These are phyloP conservation scores for Suncus etruscus DNA, from an alignment of 2,113 vertebrate species.

Conservation along the genomic window DNA sequence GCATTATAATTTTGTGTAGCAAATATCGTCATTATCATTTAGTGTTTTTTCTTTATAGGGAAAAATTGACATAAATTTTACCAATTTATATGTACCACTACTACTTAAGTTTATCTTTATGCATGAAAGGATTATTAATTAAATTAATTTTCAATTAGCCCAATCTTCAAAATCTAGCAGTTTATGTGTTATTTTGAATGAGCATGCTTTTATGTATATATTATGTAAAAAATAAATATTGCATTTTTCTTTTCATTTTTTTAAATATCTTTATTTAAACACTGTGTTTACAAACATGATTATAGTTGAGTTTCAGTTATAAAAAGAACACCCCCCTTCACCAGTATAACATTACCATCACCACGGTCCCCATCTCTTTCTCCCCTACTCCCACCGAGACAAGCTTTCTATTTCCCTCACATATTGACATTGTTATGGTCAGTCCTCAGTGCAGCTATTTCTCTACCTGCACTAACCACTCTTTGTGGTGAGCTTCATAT, in stretches of 20 bases:
- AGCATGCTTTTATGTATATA: neutral
- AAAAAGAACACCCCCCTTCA: no score
- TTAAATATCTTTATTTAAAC: no score
- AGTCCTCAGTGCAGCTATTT: no score
- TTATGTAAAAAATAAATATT: neutral
- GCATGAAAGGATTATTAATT: neutral
- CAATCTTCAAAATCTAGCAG: neutral
- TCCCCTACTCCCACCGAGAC: no score
- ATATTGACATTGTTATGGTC: no score
- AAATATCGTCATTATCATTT: constrained; percentile 12
- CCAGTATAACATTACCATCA: no score
- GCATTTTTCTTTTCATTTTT: neutral
- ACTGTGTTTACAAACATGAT: no score
- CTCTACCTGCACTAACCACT: no score
- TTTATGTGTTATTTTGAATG: neutral
- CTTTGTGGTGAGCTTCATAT: no score
- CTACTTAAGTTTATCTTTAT: neutral
- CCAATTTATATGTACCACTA: neutral
- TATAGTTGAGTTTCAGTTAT: no score
- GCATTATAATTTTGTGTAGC: constrained; percentile 1
- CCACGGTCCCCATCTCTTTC: no score
- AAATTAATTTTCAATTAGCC: constrained; percentile 22
- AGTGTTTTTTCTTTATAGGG: constrained; percentile 25
- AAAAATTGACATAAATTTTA: constrained; percentile 35
- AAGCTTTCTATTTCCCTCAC: no score